Evolutionary conservation across 2,888 invertebrate genomes (phyloP), one percentile per base, ranked within the genome.

Genomic region (Andrena fulva): DNA sequence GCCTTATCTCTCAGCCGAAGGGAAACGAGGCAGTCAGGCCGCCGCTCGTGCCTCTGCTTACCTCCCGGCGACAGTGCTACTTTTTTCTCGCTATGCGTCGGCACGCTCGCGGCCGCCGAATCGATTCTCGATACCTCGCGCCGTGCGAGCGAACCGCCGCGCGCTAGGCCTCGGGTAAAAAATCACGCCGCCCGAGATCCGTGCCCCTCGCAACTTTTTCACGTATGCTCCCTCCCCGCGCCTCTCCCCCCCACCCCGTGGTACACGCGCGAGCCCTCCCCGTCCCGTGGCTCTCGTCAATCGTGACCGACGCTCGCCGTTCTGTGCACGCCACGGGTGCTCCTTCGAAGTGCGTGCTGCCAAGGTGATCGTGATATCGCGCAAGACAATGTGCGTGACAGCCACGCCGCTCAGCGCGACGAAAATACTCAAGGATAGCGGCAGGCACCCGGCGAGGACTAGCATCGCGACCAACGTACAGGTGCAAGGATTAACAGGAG

Each of bases 341-440:
- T 60, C 27, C 68, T 56, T 81, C 82, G 67, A 82, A 84, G 85
- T 88, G 82, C 83, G 81, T 74, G 77, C 81, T 77, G 54, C 81
- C 77, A 81, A 77, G 77, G 87, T 82, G 82, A 80, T 77, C 74
- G 83, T 85, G 83, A 83, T 83, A 83, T 48, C 84, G 80, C 82
- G 82, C 64, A 74, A 70, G 78, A 83, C 85, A 80, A 94, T 93
- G 94, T 93, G 93, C 91, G 92, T 93, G 84, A 92, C 92, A 76
- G 89, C 89, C 77, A 90, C 91, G 90, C 92, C 92, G 85, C 86
- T 93, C 4, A 91, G 91, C 88, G 91, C 91, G 78, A 92, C 89
- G 35, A 93, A 93, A 91, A 91, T 93, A 87, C 87, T 90, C 70
- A 92, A 93, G 91, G 91, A 93, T 91, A 90, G 80, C 84, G 90